These are phyloP conservation scores for Meteorus sp. DNA, from an alignment of 1,140 invertebrate species.

Conservation along the genomic window DNA sequence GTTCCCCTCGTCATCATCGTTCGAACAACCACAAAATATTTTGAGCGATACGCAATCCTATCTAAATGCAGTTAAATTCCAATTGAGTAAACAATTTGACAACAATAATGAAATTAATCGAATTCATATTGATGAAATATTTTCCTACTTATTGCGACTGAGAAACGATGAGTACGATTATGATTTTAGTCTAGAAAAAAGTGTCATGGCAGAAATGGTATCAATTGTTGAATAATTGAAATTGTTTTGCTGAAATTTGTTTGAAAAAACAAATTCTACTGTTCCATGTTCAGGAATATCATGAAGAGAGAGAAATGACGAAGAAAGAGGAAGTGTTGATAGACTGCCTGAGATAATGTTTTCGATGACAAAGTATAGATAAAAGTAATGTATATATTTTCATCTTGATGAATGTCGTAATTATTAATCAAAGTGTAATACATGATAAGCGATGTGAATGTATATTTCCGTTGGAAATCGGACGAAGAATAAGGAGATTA, in stretches of 20 bases:
- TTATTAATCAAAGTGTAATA: too few relatives aligned
- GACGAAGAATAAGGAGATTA: too few relatives aligned
- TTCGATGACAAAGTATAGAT: too few relatives aligned
- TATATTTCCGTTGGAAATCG: too few relatives aligned
- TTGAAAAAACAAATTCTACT: not conserved
- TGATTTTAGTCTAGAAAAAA: slow-evolving; percentile 49
- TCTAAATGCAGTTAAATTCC: slow-evolving; percentile 50
- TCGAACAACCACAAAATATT: slow-evolving; percentile 28
- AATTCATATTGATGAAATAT: slow-evolving; percentile 48
- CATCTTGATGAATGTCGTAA: too few relatives aligned
- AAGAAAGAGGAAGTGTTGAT: too few relatives aligned
- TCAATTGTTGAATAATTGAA: slow-evolving; percentile 28
- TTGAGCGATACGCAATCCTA: slow-evolving; percentile 39
- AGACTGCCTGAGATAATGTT: too few relatives aligned
- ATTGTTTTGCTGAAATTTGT: slow-evolving; percentile 10
- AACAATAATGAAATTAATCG: slow-evolving; percentile 46
- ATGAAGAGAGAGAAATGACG: too few relatives aligned
- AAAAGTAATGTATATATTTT: too few relatives aligned
- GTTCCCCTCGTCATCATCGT: slow-evolving; percentile 10
- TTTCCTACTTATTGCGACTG: slow-evolving; percentile 45
- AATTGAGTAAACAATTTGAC: slow-evolving; percentile 44
- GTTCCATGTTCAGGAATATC: too few relatives aligned
- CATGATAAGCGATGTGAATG: too few relatives aligned
- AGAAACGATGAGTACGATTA: slow-evolving; percentile 42
- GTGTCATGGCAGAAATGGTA: slow-evolving; percentile 52